Evolutionary conservation across 2,888 invertebrate species (phyloP).

Genomic region (Ochropacha duplaris): DNA sequence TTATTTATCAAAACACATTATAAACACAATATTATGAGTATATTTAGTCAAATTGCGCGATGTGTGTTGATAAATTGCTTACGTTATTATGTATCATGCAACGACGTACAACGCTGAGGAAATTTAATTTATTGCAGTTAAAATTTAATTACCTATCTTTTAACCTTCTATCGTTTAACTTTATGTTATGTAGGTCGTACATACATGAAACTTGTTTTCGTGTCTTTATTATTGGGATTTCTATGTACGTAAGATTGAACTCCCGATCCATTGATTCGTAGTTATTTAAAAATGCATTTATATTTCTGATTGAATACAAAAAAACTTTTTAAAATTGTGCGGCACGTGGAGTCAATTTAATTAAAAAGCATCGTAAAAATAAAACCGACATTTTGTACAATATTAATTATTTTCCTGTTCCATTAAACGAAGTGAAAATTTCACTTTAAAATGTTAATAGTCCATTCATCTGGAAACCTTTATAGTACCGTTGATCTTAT

Average conservation of each 20-base stretch:
- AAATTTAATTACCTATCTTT: no score
- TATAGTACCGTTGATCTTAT: slow-evolving; percentile 7
- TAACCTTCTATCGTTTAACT: no score
- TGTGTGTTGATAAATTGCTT: no score
- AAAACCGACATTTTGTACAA: slow-evolving; percentile 11
- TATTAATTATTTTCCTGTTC: slow-evolving; percentile 16
- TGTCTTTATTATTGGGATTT: no score
- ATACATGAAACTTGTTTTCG: no score
- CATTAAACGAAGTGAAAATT: slow-evolving; percentile 12
- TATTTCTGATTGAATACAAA: neutral
- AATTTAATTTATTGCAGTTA: neutral
- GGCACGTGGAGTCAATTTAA: slow-evolving; percentile 12
- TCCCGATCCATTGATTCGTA: no score
- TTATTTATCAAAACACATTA: no score
- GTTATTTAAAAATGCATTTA: neutral
- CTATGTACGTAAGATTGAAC: no score
- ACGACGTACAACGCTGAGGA: neutral
- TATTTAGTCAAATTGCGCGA: no score
- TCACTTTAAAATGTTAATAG: slow-evolving; percentile 12
- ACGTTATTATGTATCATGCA: neutral
- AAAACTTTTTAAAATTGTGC: neutral
- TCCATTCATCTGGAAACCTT: slow-evolving; percentile 12
- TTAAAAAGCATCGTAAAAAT: slow-evolving; percentile 14
- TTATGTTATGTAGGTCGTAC: no score
- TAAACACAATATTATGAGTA: no score